Conservation (phyloP, 2,797 vertebrate species). For the Sylvilagus floridanus region DNA sequence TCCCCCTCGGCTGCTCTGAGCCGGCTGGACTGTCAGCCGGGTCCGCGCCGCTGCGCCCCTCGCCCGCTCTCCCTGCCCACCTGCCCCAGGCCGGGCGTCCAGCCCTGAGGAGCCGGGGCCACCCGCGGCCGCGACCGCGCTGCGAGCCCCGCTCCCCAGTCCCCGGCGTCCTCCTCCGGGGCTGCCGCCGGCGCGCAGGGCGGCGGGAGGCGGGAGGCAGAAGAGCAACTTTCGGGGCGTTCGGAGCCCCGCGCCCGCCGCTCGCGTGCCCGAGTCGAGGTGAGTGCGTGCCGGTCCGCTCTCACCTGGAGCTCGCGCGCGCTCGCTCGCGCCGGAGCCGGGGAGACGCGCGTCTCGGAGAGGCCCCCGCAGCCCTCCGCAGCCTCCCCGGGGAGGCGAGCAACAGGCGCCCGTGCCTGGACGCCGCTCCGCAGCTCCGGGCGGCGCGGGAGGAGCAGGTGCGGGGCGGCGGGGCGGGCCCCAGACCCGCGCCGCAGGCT, state of each 20-base stretch:
- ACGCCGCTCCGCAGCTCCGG: background rate
- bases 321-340: too few species aligned
- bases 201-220: background rate
- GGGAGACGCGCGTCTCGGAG: background rate
- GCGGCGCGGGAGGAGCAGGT: background rate
- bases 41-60: background rate
- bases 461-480: too few species aligned
- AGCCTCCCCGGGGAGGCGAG: background rate
- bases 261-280: too few species aligned
- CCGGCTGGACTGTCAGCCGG: background rate
- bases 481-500: background rate
- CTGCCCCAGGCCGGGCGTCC: background rate
- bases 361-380: background rate
- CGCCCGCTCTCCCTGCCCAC: background rate
- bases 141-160: background rate
- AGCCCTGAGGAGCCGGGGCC: conserved; percentile 14
- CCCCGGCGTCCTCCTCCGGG: conserved; percentile 37
- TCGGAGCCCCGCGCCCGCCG: too few species aligned
- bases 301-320: too few species aligned
- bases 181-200: conserved; percentile 69
- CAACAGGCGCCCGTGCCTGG: conserved; percentile 77
- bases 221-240: background rate
- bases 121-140: conserved; percentile 48
- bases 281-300: too few species aligned
- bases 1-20: background rate